A percentile compares a stretch with the other conserved stretches of the same genome.
Evolutionary conservation across 2,797 vertebrate species (phyloP).

Genomic region (Craterocephalus amniculus): DNA sequence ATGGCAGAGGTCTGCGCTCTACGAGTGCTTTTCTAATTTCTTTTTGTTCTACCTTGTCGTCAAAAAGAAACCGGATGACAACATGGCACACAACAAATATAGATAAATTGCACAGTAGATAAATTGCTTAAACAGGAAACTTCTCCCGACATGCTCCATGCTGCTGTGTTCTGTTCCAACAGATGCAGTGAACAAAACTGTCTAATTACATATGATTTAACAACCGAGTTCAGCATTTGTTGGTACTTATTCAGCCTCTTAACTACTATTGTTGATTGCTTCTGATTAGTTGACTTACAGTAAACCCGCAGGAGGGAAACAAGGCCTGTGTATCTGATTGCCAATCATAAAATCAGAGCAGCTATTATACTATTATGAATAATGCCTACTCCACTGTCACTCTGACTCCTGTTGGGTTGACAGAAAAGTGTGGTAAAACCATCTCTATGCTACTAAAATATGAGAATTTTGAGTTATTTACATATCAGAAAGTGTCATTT

Average conservation of each 20-base stretch:
- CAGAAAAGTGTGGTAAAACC: slow-evolving; percentile 9
- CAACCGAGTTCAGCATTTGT: slow-evolving; percentile 19
- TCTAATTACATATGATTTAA: slow-evolving; percentile 16
- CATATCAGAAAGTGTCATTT: slow-evolving; percentile 5
- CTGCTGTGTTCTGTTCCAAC: slow-evolving; percentile 7
- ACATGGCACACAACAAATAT: slow-evolving; percentile 24
- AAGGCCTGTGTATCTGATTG: slow-evolving; percentile 45
- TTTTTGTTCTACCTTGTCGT: no score
- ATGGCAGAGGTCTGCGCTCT: no score
- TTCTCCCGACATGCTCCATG: slow-evolving; percentile 12
- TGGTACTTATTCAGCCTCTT: slow-evolving; percentile 21
- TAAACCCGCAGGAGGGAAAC: slow-evolving; percentile 24
- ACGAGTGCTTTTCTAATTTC: no score
- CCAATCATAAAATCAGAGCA: slow-evolving; percentile 62
- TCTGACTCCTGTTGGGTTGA: slow-evolving; percentile 10
- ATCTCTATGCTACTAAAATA: background rate
- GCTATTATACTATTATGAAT: slow-evolving; percentile 51
- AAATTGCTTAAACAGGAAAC: background rate
- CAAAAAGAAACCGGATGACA: slow-evolving; percentile 9
- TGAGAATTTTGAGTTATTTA: background rate
- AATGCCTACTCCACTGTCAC: slow-evolving; percentile 5
- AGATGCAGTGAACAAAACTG: slow-evolving; percentile 24
- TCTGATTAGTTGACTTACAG: slow-evolving; percentile 47
- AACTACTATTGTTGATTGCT: slow-evolving; percentile 53
- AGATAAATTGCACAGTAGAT: slow-evolving; percentile 19